Conservation (phyloP, 2,888 invertebrate genomes). For the Hypercompe scribonia region DNA sequence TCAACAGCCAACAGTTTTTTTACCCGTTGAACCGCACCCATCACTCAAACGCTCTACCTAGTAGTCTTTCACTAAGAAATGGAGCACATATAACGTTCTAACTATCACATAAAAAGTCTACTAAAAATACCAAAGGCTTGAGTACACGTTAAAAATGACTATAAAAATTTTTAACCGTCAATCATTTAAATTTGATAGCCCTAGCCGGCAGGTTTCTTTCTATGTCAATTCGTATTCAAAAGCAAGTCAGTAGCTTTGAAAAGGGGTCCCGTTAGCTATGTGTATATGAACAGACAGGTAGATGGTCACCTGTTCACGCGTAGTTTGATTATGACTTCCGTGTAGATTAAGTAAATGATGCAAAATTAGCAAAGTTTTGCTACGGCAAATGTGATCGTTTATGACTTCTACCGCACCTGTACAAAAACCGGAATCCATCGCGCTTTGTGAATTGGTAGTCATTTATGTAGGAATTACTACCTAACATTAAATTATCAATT, state of each 20-base stretch:
- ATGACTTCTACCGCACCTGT: not conserved
- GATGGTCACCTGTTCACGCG: constrained; percentile 2
- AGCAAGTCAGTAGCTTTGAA: constrained; percentile 66
- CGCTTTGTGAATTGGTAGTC: not conserved
- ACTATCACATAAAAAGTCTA: constrained; percentile 11
- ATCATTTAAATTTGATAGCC: constrained; percentile 13
- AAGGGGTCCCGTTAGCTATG: constrained; percentile 63
- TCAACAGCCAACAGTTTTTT: not conserved
- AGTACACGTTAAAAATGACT: constrained; percentile 11
- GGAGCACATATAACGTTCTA: constrained; percentile 4
- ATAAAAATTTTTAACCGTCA: constrained; percentile 13
- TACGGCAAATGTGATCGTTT: not conserved
- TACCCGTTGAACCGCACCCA: constrained; percentile 18
- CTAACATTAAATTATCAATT: not conserved
- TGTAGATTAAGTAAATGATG: not conserved
- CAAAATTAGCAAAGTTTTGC: not conserved
- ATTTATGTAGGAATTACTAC: not conserved
- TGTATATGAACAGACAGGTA: not conserved
- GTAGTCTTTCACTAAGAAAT: constrained; percentile 17
- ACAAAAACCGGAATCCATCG: not conserved
- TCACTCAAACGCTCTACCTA: constrained; percentile 16
- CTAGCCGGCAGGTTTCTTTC: constrained; percentile 63
- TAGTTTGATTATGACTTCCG: constrained; percentile 4
- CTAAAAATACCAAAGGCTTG: constrained; percentile 12
- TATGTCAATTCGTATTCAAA: constrained; percentile 70